Percentiles rank a stretch among this genome's conserved stretches.
Conservation (phyloP, 1,140 invertebrate species). For the Drosophila aff. region DNA sequence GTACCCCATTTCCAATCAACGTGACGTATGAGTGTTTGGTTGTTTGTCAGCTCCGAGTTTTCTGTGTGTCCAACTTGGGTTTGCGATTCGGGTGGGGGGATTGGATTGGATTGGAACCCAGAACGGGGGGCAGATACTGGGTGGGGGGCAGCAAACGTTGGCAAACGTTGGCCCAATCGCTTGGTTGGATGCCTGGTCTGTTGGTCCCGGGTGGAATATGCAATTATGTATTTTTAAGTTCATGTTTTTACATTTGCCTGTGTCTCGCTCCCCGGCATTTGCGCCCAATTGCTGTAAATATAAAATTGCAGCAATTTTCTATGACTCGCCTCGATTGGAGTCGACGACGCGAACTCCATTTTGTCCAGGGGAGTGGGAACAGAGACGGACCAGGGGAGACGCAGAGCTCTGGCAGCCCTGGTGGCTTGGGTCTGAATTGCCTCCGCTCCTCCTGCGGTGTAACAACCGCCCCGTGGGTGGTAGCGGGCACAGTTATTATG, state of each 20-base stretch:
- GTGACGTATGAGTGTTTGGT: conserved; percentile 78
- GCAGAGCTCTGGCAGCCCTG: conserved; percentile 28
- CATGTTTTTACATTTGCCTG: conserved; percentile 77
- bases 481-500: conserved; percentile 77
- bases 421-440: conserved; percentile 62
- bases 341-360: conserved; percentile 64
- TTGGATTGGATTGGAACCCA: conserved; percentile 8
- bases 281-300: conserved; percentile 81
- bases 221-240: conserved; percentile 84
- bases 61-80: conserved; percentile 59
- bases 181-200: conserved; percentile 24
- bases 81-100: conserved; percentile 27
- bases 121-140: conserved; percentile 17
- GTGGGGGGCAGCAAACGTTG: conserved; percentile 9
- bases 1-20: conserved; percentile 67
- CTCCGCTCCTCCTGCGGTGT: conserved; percentile 38
- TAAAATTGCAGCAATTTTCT: conserved; percentile 83
- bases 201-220: conserved; percentile 68
- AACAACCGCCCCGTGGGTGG: conserved; percentile 79
- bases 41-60: conserved; percentile 71
- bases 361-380: conserved; percentile 4
- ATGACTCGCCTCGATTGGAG: conserved; percentile 76
- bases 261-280: conserved; percentile 54
- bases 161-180: conserved; percentile 35
- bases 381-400: not conserved